Evolutionary conservation across 1,140 invertebrate species (phyloP), one percentile per base, ranked within the genome.

Genomic region (Diabrotica virgifera): DNA sequence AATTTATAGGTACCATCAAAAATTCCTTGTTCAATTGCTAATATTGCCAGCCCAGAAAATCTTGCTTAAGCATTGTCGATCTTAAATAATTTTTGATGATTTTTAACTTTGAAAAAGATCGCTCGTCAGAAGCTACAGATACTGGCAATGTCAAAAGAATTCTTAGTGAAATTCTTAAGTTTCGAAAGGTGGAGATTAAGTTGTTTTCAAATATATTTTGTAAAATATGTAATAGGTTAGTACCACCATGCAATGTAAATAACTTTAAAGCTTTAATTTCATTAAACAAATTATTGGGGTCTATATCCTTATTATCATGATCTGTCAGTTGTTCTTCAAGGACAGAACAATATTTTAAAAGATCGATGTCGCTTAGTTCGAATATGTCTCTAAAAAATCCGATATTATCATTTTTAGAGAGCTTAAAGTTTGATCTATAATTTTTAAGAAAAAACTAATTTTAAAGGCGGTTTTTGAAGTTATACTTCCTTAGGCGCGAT

Each of bases 1-100:
- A 46, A 46, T 46, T 46, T 46, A 46, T 46, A 46, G n/a, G n/a
- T n/a, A n/a, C 11, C 40, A 46, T 46, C 40, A 46, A 46, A 46
- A 46, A 46, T 46, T 7, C n/a, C n/a, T n/a, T n/a, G n/a, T n/a
- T n/a, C n/a, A n/a, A n/a, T n/a, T n/a, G n/a, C n/a, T n/a, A n/a
- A 46, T 46, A 46, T 46, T 46, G 38, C 38, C 11, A 46, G 40
- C 40, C 6, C 40, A 46, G 40, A 46, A 6, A 46, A 46, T 46
- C 0, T 46, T 46, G 6, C 11, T 46, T 2, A 46, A 46, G 11
- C 40, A 0, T 46, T 46, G 11, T 46, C 40, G 40, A 46, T 46
- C 6, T 46, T 46, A 46, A 46, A 46, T 46, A 46, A 46, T 46
- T 46, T 46, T 8, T 46, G 0, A 46, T 1, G 40, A 46, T 46